Evolutionary conservation across 1,140 invertebrate species (phyloP), one percentile per base, ranked within the genome.

Genomic region (Belonocnema kinseyi): DNA sequence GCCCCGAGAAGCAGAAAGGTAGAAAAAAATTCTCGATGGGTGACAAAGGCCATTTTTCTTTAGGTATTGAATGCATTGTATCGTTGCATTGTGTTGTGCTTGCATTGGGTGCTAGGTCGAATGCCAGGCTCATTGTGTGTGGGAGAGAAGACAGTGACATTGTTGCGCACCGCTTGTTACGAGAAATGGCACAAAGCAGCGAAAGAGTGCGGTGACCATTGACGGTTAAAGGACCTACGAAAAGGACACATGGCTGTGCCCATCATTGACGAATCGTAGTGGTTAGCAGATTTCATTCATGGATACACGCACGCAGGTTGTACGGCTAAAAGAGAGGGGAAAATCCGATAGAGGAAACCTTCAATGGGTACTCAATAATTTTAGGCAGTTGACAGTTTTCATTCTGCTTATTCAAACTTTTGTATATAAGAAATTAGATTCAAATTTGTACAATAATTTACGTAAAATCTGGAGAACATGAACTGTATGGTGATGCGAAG

Each of bases 21-120:
- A 80, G 80, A 80, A 77, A 85, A 80, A 85, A 85, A 85, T 83
- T 80, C 79, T 77, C 80, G 77, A 79, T 83, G 82, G 73, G 78
- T 81, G 82, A 86, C 84, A 85, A 86, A 84, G 84, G 83, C 77
- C 82, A 86, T 85, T 86, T 87, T 84, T 84, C 82, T 81, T 77
- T 76, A 80, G 80, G 79, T 76, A 83, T 85, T 82, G 79, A 80
- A 80, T 80, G 81, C 80, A 86, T 86, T 86, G 81, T 88, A 71
- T 66, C 26, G 58, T 46, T 66, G 16, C 50, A 77, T 21, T 40
- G 81, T 71, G 83, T 83, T 85, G 83, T 85, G 76, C 70, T 77
- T 75, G 80, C 80, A 78, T 85, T 85, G 80, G 81, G 79, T 76
- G 80, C 80, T 80, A 83, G 82, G 80, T 76, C 82, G 82, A 85